Conservation (phyloP, 1,140 invertebrate species). For the Drosophila rufa region DNA sequence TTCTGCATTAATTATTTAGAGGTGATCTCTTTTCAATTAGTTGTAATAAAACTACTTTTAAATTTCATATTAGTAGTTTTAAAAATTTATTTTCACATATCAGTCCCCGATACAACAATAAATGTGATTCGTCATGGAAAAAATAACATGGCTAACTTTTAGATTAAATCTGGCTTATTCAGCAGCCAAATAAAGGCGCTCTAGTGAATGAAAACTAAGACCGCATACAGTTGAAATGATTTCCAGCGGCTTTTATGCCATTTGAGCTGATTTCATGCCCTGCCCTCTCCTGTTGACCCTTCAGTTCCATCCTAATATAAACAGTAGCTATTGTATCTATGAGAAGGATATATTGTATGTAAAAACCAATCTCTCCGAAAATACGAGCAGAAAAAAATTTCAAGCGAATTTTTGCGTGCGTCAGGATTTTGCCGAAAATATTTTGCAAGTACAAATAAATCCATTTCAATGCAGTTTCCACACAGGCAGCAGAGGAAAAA, state of each 20-base stretch:
- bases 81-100: neutral
- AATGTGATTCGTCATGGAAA: neutral
- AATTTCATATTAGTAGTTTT: neutral
- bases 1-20: too few relatives aligned
- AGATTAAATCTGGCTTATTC: slow-evolving; percentile 27
- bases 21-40: too few relatives aligned
- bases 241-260: slow-evolving; percentile 50
- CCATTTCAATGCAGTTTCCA: slow-evolving; percentile 69
- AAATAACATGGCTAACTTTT: neutral
- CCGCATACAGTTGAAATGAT: slow-evolving; percentile 23
- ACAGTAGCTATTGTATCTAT: slow-evolving; percentile 57
- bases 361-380: slow-evolving; percentile 60
- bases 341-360: slow-evolving; percentile 49
- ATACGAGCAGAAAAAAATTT: slow-evolving; percentile 32
- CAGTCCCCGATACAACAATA: neutral
- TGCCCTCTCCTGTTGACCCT: slow-evolving; percentile 21
- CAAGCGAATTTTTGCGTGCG: slow-evolving; percentile 47
- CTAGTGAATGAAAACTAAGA: slow-evolving; percentile 4
- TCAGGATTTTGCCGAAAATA: slow-evolving; percentile 76
- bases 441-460: slow-evolving; percentile 79
- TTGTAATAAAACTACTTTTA: too few relatives aligned
- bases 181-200: slow-evolving; percentile 9
- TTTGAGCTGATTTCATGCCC: slow-evolving; percentile 54
- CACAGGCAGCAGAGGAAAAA: neutral
- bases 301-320: slow-evolving; percentile 58